A percentile compares a stretch with the other conserved stretches of the same genome.
Conservation (phyloP, 1,140 invertebrate genomes). For the Bombus breviceps region DNA sequence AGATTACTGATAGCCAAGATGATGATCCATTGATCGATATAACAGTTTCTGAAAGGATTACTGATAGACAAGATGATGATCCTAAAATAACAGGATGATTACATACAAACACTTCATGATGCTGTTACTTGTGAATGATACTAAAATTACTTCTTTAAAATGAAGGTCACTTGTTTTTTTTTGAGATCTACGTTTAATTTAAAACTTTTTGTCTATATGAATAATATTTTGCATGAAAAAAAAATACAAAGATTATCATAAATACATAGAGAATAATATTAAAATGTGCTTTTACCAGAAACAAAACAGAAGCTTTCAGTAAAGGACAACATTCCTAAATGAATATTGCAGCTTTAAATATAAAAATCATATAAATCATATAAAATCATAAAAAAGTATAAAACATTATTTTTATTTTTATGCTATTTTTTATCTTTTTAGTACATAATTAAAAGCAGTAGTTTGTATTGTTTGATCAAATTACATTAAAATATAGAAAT, state of each 20-base stretch:
- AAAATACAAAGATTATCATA: background rate
- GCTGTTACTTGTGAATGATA: background rate
- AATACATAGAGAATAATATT: constrained; percentile 1
- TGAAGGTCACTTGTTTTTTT: background rate
- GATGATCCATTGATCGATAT: too few species aligned
- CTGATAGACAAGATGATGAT: too few species aligned
- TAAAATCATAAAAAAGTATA: too few species aligned
- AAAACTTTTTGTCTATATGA: background rate
- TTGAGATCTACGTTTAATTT: background rate
- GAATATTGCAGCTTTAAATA: constrained; percentile 49
- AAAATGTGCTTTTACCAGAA: background rate
- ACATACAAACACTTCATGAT: constrained; percentile 9
- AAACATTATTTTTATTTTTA: constrained; percentile 33
- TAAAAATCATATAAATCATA: too few species aligned
- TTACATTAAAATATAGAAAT: background rate
- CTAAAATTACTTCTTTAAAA: background rate
- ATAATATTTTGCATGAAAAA: constrained; percentile 6
- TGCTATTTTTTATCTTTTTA: constrained; percentile 38
- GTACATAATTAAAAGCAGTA: constrained; percentile 5
- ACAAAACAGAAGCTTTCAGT: constrained; percentile 6
- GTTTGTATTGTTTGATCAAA: constrained; percentile 18
- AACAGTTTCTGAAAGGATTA: too few species aligned
- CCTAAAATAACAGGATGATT: background rate
- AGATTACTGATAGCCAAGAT: too few species aligned
- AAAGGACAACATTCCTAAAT: constrained; percentile 59